Conservation (phyloP, 2,888 invertebrate genomes). For the Athetis lepigone region DNA sequence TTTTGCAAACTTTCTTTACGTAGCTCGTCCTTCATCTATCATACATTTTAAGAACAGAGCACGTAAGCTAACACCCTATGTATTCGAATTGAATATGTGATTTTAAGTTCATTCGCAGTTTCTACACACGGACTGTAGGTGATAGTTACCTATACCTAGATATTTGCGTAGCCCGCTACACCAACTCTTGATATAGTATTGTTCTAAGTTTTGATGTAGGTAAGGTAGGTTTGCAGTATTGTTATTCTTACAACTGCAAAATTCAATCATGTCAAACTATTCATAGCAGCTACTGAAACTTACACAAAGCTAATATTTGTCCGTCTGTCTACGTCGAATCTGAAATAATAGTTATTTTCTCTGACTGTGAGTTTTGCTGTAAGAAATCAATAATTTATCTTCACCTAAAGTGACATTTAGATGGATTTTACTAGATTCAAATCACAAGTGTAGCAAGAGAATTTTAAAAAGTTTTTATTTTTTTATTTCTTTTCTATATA, state of each 20-base stretch:
- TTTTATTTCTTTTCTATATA: no score
- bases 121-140: not conserved
- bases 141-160: not conserved
- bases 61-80: not conserved
- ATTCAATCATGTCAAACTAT: not conserved
- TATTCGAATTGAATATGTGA: not conserved
- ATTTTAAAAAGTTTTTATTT: no score
- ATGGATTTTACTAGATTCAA: no score
- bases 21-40: no score
- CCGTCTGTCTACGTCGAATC: constrained; percentile 5
- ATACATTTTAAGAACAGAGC: not conserved
- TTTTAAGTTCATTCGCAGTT: not conserved
- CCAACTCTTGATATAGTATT: constrained; percentile 3
- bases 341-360: not conserved
- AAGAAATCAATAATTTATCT: not conserved
- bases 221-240: not conserved
- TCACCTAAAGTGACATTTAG: no score
- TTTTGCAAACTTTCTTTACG: no score
- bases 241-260: constrained; percentile 5
- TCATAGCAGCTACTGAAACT: not conserved
- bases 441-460: no score
- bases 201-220: not conserved
- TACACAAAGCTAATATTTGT: constrained; percentile 23
- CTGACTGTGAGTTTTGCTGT: not conserved
- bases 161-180: not conserved